Evolutionary conservation across 2,888 invertebrate genomes (phyloP).

Genomic region (Automeris io): DNA sequence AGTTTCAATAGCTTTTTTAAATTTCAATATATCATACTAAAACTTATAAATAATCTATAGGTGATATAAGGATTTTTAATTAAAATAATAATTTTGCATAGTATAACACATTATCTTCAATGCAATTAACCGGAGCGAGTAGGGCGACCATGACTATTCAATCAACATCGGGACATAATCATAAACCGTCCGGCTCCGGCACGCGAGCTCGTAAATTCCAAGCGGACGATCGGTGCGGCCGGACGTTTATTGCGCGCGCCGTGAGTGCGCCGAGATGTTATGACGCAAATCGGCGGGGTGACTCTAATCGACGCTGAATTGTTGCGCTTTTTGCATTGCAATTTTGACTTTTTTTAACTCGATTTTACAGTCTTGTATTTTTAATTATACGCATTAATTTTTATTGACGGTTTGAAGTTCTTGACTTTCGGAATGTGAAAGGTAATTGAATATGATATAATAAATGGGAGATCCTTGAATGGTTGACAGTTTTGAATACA

Average conservation of each 20-base stretch:
- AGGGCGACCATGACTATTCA: constrained; percentile 57
- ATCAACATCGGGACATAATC: constrained; percentile 71
- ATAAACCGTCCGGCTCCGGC: constrained; percentile 49
- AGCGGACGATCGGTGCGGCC: constrained; percentile 29
- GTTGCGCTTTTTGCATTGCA: constrained; percentile 9
- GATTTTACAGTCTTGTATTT: not conserved
- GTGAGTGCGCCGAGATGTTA: constrained; percentile 47
- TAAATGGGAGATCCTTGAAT: no score
- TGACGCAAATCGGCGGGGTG: constrained; percentile 58
- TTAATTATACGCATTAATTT: no score
- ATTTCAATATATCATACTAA: no score
- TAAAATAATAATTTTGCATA: no score
- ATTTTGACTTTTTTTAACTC: not conserved
- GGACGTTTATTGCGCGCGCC: constrained; percentile 49
- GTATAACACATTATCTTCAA: no score
- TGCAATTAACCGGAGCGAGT: constrained; percentile 7
- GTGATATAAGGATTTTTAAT: no score
- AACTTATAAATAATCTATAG: no score
- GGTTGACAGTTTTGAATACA: no score
- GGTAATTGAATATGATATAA: no score
- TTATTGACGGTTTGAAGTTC: no score
- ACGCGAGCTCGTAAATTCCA: constrained; percentile 59
- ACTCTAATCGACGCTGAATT: constrained; percentile 52
- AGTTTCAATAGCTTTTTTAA: no score
- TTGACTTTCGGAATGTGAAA: no score